Percentiles rank a stretch among this genome's conserved stretches.
Evolutionary conservation across 2,888 invertebrate species (phyloP).

Genomic region (Allophyes oxyacanthae): DNA sequence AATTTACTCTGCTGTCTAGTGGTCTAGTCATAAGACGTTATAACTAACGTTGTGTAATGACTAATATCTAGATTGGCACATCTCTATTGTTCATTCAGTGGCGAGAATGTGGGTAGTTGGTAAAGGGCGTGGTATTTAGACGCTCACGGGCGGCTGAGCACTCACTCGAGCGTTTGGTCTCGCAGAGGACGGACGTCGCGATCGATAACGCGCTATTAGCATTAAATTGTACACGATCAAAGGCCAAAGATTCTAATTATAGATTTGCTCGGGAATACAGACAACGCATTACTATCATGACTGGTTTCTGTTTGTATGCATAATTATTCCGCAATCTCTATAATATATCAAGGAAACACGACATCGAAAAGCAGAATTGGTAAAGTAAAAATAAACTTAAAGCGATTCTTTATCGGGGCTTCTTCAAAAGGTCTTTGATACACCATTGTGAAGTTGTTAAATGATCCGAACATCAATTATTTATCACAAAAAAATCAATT

Average conservation of each 20-base stretch:
- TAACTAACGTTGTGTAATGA: conserved; percentile 14
- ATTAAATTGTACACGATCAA: conserved; percentile 53
- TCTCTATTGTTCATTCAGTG: conserved; percentile 30
- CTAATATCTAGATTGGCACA: conserved; percentile 13
- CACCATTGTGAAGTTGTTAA: conserved; percentile 50
- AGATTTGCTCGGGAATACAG: conserved; percentile 25
- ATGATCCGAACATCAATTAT: conserved; percentile 56
- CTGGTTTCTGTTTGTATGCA: conserved; percentile 15
- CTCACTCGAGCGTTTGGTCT: conserved; percentile 65
- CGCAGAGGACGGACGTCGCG: conserved; percentile 56
- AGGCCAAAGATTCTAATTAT: conserved; percentile 49
- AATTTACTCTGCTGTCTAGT: too few species aligned
- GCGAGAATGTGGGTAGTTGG: conserved; percentile 65
- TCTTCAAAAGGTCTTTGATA: conserved; percentile 32
- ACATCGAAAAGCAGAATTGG: conserved; percentile 10
- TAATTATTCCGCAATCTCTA: conserved; percentile 2
- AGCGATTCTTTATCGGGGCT: conserved; percentile 16
- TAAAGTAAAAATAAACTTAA: conserved; percentile 13
- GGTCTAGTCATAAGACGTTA: not conserved
- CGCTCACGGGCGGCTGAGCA: conserved; percentile 56
- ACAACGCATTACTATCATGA: conserved; percentile 10
- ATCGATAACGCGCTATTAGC: conserved; percentile 56
- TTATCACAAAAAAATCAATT: conserved; percentile 55
- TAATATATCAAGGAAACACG: not conserved
- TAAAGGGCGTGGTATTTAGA: conserved; percentile 69